Evolutionary conservation across 2,888 invertebrate genomes (phyloP), one percentile per base, ranked within the genome.

Genomic region (Plebejus argus): DNA sequence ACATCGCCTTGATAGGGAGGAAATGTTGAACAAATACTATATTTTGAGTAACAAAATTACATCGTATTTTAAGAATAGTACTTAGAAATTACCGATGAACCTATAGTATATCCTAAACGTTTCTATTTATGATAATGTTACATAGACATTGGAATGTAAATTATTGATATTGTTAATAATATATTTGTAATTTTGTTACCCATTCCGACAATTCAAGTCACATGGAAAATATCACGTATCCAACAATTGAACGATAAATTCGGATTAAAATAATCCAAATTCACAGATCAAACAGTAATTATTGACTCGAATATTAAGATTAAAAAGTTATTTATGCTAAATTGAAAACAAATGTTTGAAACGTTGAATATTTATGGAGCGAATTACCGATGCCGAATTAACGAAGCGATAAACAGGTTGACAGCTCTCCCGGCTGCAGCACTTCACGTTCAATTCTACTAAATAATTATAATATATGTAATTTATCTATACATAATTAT

Each of bases 351-450:
- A 66, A 66, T 66, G 66, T 66, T 66, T 66, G 66, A 66, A 66
- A 66, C 28, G 66, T 66, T 66, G 66, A 66, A 66, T 66, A 66
- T 66, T 66, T 66, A 66, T 66, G 66, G 15, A 28, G 28, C 28
- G 33, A 66, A 66, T 33, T 66, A 39, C 35, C 71, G 71, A 71
- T 71, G 71, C 39, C 18, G 39, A 71, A 71, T 71, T 71, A 71
- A 71, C 71, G 39, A 71, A 71, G 39, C n/a, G 71, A 71, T 39
- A 71, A 39, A 71, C 71, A 71, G 39, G 39, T 71, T 71, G 71
- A 71, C 71, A 23, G 71, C n/a, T 39, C 39, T 3, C 35, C n/a
- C 20, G 35, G 71, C 35, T 70, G 66, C 15, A 12, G 23, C 20
- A 61, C 23, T 23, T 23, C 6, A 33, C 28, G 66, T 66, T 66